phyloP scores from a whole-genome alignment of 1,140 invertebrate genomes.

The Heliothis virescens region DNA sequence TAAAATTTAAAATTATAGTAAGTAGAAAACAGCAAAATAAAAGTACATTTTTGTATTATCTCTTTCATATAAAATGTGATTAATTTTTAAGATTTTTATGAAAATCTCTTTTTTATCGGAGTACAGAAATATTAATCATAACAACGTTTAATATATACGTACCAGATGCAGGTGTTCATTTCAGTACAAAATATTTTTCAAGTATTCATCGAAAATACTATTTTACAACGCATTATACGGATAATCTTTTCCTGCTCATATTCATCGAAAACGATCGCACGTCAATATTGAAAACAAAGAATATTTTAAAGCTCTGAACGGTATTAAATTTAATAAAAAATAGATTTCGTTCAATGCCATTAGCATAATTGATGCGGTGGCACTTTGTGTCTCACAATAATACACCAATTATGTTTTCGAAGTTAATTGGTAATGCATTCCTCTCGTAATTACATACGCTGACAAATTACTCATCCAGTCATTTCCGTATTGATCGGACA shows the following conservation, averaged over 20 bases:
- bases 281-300: constrained; percentile 27
- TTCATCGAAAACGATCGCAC: not conserved
- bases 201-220: not conserved
- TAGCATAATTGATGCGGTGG: constrained; percentile 22
- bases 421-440: constrained; percentile 36
- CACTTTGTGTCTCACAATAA: constrained; percentile 31
- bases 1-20: too few relatives aligned
- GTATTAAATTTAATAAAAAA: constrained; percentile 17
- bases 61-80: too few relatives aligned
- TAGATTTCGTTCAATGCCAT: not conserved
- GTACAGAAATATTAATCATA: not conserved
- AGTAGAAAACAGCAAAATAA: too few relatives aligned
- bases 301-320: not conserved
- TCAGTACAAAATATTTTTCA: not conserved
- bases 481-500: constrained; percentile 20
- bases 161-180: not conserved
- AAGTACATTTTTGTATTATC: too few relatives aligned
- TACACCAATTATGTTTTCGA: constrained; percentile 35
- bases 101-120: not conserved
- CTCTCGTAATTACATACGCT: constrained; percentile 9
- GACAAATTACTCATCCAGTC: constrained; percentile 33
- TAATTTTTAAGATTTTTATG: not conserved
- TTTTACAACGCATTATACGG: constrained; percentile 3
- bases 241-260: constrained; percentile 8
- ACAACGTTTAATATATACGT: not conserved